Base-by-base conservation (phyloP, 2,888 invertebrate species). In the Tiphia femorata region DNA sequence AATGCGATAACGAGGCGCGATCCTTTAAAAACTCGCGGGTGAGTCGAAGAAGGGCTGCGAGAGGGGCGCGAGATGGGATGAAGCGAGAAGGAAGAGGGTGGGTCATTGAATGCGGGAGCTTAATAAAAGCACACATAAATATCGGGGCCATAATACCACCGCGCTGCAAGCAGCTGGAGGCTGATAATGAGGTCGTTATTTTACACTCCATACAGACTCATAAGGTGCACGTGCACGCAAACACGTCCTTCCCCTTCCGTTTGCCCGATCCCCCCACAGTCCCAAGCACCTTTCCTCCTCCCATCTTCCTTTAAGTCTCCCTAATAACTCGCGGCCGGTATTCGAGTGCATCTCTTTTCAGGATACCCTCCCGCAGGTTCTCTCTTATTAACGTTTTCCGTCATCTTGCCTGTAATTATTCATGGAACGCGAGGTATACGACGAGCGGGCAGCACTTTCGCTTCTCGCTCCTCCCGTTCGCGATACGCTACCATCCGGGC, bases 181-280 rank as follows among this genome's bases (percentile, higher is more conserved):
- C 71, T 73, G 72, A 73, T 80, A 79, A 80, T 78, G 77, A 78
- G 76, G 64, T 78, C 77, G 73, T 78, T 79, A 79, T 69, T 75
- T 72, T 53, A 55, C 59, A 48, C 30, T 41, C 12, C n/a, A n/a
- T n/a, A n/a, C n/a, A n/a, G n/a, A n/a, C n/a, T n/a, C n/a, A n/a
- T n/a, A n/a, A n/a, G n/a, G n/a, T n/a, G n/a, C n/a, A n/a, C n/a
- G n/a, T n/a, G n/a, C n/a, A n/a, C n/a, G n/a, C n/a, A n/a, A n/a
- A n/a, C n/a, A n/a, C n/a, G n/a, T n/a, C n/a, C n/a, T n/a, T n/a
- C n/a, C n/a, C n/a, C n/a, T n/a, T n/a, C n/a, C n/a, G n/a, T n/a
- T n/a, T n/a, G n/a, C n/a, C n/a, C n/a, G n/a, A n/a, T n/a, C n/a
- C n/a, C n/a, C n/a, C n/a, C n/a, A n/a, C n/a, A n/a, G n/a, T n/a